Percentiles rank a stretch among this genome's conserved stretches.
phyloP scores from a whole-genome alignment of 2,113 vertebrate genomes.

The Alexandromys fortis region DNA sequence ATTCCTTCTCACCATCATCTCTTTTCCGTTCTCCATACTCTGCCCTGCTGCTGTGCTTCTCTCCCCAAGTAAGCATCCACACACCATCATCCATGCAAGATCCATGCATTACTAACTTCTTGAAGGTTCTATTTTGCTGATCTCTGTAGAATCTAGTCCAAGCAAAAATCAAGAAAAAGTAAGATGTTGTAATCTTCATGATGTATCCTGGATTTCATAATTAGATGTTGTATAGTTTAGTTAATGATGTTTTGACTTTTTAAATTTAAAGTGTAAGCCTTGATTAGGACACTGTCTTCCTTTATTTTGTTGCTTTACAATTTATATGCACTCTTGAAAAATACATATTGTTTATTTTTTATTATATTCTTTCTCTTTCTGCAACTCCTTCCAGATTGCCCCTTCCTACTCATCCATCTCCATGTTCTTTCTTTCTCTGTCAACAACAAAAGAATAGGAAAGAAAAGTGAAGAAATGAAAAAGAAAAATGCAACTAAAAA shows the following conservation, averaged over 20 bases:
- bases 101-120: not conserved
- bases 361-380: not conserved
- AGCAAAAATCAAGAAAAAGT: not conserved
- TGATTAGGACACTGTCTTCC: not conserved
- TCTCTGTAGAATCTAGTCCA: not conserved
- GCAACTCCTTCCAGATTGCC: not conserved
- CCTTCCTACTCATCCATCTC: not conserved
- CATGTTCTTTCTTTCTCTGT: not conserved
- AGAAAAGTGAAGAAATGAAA: not conserved
- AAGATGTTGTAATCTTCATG: not conserved
- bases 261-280: not conserved
- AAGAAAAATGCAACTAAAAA: not conserved
- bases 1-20: fast-evolving
- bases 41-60: not conserved
- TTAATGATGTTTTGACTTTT: not conserved
- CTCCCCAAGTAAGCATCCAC: not conserved
- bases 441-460: not conserved
- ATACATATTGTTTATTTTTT: not conserved
- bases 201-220: not conserved
- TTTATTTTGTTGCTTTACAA: not conserved
- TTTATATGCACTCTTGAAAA: too few species aligned
- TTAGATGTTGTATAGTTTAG: not conserved
- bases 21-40: too few species aligned
- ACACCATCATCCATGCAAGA: not conserved
- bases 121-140: not conserved